These are phyloP conservation scores for Turdus rufiventris DNA, from an alignment of 2,113 vertebrate species.

Conservation along the genomic window DNA sequence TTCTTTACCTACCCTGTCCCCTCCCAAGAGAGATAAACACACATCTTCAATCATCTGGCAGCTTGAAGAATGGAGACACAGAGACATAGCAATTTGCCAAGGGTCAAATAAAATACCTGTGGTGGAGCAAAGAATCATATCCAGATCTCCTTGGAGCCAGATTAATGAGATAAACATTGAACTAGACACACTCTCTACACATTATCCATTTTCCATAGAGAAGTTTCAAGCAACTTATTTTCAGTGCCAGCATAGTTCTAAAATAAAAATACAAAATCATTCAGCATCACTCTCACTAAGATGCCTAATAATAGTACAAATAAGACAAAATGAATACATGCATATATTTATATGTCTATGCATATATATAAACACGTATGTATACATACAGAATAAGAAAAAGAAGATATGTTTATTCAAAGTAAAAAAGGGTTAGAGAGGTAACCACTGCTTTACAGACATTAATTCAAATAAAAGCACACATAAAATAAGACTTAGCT, in stretches of 20 bases:
- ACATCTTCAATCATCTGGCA: not conserved
- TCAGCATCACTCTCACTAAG: not conserved
- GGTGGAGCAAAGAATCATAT: not conserved
- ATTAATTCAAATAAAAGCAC: not conserved
- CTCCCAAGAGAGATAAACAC: not conserved
- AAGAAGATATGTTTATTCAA: not conserved
- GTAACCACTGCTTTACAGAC: not conserved
- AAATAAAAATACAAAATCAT: not conserved
- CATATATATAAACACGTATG: rapidly evolving
- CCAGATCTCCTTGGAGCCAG: not conserved
- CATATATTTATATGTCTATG: not conserved
- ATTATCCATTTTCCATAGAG: not conserved
- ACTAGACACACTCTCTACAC: not conserved
- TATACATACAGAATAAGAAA: not conserved
- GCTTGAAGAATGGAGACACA: not conserved
- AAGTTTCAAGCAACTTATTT: not conserved
- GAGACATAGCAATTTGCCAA: not conserved
- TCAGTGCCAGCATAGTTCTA: not conserved
- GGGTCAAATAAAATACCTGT: not conserved
- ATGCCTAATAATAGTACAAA: not conserved
- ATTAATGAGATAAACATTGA: slow-evolving; percentile 12
- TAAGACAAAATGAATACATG: not conserved
- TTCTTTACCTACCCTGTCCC: not conserved
- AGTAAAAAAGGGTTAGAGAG: not conserved
- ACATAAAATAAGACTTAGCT: not conserved